These are phyloP conservation scores for Cotesia vestalis DNA, from an alignment of 1,140 invertebrate genomes.

Conservation along the genomic window DNA sequence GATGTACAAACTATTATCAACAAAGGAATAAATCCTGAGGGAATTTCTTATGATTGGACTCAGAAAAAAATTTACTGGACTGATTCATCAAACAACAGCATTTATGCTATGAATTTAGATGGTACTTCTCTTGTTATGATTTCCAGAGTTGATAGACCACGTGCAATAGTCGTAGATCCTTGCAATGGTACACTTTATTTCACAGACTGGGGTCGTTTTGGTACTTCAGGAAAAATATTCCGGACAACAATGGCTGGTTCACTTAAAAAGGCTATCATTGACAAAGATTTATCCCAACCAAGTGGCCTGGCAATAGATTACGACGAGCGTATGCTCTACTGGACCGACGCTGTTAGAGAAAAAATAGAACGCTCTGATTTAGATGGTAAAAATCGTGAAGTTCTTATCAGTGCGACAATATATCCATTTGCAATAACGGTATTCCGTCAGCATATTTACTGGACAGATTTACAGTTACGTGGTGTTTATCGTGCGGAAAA, in stretches of 20 bases:
- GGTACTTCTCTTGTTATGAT: conserved; percentile 93
- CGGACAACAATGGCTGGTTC: conserved; percentile 97
- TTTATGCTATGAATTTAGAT: conserved; percentile 94
- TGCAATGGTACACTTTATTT: conserved; percentile 94
- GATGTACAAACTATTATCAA: conserved; percentile 79
- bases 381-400: conserved; percentile 81
- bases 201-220: conserved; percentile 93
- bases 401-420: conserved; percentile 88
- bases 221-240: conserved; percentile 93
- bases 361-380: conserved; percentile 95
- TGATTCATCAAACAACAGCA: conserved; percentile 92
- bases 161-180: conserved; percentile 96
- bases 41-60: conserved; percentile 97
- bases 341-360: conserved; percentile 96
- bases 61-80: conserved; percentile 98
- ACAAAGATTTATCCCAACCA: conserved; percentile 91
- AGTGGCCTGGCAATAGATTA: conserved; percentile 97
- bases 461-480: conserved; percentile 94
- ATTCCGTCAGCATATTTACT: conserved; percentile 92
- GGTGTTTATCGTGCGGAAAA: conserved; percentile 97
- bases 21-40: conserved; percentile 91
- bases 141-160: conserved; percentile 87
- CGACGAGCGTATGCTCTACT: conserved; percentile 94
- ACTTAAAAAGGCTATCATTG: conserved; percentile 87
- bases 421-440: conserved; percentile 97